Conservation (phyloP, 2,113 vertebrate species). For the Maccullochella peelii region DNA sequence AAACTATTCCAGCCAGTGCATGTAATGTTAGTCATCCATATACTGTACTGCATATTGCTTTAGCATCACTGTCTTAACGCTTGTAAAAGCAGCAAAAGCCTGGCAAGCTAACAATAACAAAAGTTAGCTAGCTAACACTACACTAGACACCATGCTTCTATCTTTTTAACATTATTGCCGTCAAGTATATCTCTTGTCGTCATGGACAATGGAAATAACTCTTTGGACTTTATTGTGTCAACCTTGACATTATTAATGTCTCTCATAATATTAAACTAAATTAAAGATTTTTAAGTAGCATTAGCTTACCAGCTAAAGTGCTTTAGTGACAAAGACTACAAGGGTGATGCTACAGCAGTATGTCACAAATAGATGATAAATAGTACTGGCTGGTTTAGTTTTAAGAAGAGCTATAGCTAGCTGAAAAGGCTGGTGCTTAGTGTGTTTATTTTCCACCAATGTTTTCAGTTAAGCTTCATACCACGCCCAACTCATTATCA, state of each 20-base stretch:
- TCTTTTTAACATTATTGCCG: not conserved
- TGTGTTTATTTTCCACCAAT: not conserved
- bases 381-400: not conserved
- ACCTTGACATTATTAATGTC: not conserved
- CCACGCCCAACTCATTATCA: not conserved
- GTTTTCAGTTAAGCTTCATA: not conserved
- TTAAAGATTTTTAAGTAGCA: not conserved
- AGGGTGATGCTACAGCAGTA: not conserved
- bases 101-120: not conserved
- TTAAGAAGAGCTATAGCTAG: not conserved
- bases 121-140: not conserved
- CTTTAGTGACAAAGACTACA: not conserved
- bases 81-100: not conserved
- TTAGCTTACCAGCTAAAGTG: not conserved
- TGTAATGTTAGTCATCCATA: too few species aligned
- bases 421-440: not conserved
- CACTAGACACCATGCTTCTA: not conserved
- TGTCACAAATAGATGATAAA: not conserved
- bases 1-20: too few species aligned
- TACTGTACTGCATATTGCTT: not conserved
- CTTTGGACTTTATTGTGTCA: not conserved
- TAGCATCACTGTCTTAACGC: not conserved
- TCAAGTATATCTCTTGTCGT: too few species aligned
- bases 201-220: not conserved
- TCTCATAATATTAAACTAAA: not conserved